Percentiles rank a stretch among this genome's conserved stretches.
Evolutionary conservation across 2,113 vertebrate genomes (phyloP).

Genomic region (Pelmatolapia mariae): DNA sequence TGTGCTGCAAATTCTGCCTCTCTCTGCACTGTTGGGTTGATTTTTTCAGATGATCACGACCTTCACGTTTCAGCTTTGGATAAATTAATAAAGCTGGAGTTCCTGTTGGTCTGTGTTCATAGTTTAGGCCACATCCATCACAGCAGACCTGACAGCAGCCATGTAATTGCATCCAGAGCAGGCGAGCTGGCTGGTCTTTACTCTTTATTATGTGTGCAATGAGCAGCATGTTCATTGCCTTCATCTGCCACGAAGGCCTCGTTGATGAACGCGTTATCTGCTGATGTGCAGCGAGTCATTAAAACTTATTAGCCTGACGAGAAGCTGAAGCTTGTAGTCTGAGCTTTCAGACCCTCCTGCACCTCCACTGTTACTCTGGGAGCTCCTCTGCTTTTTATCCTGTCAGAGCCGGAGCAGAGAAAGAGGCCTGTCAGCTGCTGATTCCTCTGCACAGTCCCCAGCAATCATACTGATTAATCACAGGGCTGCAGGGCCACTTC

Average conservation of each 20-base stretch:
- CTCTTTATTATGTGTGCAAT: not conserved
- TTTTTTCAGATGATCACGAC: not conserved
- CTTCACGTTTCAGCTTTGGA: not conserved
- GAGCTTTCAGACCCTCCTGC: not conserved
- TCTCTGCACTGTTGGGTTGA: not conserved
- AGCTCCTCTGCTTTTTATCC: not conserved
- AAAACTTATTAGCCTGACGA: not conserved
- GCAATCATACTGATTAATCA: constrained; percentile 21
- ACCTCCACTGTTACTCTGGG: not conserved
- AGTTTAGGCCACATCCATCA: not conserved
- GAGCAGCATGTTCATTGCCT: not conserved
- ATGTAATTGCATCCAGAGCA: not conserved
- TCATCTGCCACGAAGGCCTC: not conserved
- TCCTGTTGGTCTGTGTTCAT: not conserved
- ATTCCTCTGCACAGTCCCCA: not conserved
- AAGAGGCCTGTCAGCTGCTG: not conserved
- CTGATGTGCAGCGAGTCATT: not conserved
- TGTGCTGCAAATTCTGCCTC: not conserved
- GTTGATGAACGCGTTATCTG: not conserved
- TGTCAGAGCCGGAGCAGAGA: not conserved
- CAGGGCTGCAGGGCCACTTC: not conserved
- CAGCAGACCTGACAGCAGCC: not conserved
- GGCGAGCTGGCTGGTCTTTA: accelerated
- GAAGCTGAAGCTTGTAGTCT: not conserved
- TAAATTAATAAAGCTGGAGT: not conserved